Conservation (phyloP, 2,888 invertebrate species). For the Atrina japonica region DNA sequence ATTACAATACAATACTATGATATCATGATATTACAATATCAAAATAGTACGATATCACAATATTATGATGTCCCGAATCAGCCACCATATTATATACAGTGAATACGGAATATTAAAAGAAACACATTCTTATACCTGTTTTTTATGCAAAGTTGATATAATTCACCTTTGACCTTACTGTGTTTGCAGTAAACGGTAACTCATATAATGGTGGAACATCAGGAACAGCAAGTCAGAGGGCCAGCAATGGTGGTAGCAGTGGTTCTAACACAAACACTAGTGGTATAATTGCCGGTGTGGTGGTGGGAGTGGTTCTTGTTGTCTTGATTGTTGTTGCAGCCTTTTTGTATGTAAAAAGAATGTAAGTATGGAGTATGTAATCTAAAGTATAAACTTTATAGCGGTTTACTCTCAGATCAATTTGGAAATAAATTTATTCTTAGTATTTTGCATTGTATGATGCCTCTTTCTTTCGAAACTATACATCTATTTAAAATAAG, state of each 20-base stretch:
- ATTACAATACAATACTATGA: too few relatives aligned
- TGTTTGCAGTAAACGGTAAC: too few relatives aligned
- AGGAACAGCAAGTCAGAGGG: neutral
- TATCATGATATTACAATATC: too few relatives aligned
- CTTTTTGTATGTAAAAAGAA: slow-evolving; percentile 49
- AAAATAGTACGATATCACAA: too few relatives aligned
- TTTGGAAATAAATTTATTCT: too few relatives aligned
- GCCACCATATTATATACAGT: too few relatives aligned
- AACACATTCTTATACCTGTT: too few relatives aligned
- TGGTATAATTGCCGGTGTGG: slow-evolving; percentile 51
- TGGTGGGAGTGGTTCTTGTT: slow-evolving; percentile 50
- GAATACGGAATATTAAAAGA: too few relatives aligned
- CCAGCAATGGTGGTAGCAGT: neutral
- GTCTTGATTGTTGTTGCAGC: slow-evolving; percentile 51
- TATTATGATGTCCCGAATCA: too few relatives aligned
- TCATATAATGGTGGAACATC: neutral
- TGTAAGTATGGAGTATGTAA: slow-evolving; percentile 47
- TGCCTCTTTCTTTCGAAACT: neutral
- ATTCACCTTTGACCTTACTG: too few relatives aligned
- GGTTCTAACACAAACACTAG: slow-evolving; percentile 6
- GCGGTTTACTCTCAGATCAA: neutral
- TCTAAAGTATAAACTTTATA: neutral
- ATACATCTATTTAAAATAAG: neutral
- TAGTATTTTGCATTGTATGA: too few relatives aligned
- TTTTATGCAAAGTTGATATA: too few relatives aligned